phyloP scores from a whole-genome alignment of 2,113 vertebrate species.

The Proterorhinus semilunaris region DNA sequence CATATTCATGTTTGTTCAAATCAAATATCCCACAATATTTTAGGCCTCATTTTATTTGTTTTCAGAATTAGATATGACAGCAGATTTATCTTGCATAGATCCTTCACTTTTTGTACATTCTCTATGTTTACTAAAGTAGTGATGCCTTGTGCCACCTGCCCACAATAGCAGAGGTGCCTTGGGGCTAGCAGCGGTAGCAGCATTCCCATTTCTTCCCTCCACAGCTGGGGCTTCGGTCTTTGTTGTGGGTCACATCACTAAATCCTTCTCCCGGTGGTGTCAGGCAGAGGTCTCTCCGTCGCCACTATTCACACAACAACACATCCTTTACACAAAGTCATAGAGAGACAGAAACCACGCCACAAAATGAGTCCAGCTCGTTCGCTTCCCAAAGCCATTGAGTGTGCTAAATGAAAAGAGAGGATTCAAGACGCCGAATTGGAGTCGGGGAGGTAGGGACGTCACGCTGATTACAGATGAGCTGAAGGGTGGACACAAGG shows the following conservation, averaged over 20 bases:
- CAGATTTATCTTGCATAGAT: no score
- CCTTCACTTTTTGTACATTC: no score
- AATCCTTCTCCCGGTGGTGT: constrained; percentile 47
- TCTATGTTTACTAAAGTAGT: not conserved
- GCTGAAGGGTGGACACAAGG: constrained; percentile 30
- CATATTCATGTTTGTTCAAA: no score
- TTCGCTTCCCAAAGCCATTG: constrained; percentile 45
- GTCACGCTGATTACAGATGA: constrained; percentile 63
- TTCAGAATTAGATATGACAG: no score
- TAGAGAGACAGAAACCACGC: constrained; percentile 19
- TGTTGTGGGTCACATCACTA: constrained; percentile 41
- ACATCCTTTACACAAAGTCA: constrained; percentile 8
- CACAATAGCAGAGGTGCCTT: constrained; percentile 15
- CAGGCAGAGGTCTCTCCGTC: constrained; percentile 44
- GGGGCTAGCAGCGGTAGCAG: constrained; percentile 12
- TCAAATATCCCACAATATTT: no score
- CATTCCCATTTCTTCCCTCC: constrained; percentile 19
- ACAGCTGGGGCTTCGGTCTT: constrained; percentile 12
- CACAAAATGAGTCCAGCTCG: constrained; percentile 45
- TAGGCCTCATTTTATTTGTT: no score
- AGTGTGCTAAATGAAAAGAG: constrained; percentile 61
- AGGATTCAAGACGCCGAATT: constrained; percentile 49
- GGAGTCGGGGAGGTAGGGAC: constrained; percentile 28
- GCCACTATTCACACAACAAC: constrained; percentile 22
- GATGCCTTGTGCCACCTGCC: constrained; percentile 4